Percentiles rank a stretch among this genome's conserved stretches.
These are phyloP conservation scores for Drosophila aff. DNA, from an alignment of 1,140 invertebrate species.

Conservation along the genomic window DNA sequence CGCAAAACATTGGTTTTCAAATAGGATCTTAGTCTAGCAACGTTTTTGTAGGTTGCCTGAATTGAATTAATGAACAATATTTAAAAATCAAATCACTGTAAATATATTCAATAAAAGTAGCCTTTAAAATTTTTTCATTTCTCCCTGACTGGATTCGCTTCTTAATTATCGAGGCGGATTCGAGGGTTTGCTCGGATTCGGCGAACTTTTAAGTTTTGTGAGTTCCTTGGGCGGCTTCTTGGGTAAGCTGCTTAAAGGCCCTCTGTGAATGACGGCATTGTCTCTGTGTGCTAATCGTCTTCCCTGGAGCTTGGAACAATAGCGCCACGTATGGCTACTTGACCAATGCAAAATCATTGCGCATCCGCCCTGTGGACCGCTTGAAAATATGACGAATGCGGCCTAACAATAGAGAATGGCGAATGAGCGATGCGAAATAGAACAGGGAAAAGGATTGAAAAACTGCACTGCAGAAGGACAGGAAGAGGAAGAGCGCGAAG, in stretches of 20 bases:
- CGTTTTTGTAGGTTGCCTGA: too few relatives aligned
- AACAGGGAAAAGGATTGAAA: neutral
- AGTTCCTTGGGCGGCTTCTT: too few relatives aligned
- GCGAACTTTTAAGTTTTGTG: too few relatives aligned
- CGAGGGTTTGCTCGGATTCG: too few relatives aligned
- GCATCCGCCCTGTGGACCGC: constrained; percentile 38
- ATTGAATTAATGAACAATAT: neutral
- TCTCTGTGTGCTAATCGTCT: constrained; percentile 3
- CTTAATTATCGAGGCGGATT: too few relatives aligned
- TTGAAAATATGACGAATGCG: constrained; percentile 17
- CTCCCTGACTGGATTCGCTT: too few relatives aligned
- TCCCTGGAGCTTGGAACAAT: constrained; percentile 23
- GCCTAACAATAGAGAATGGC: constrained; percentile 4
- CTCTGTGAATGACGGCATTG: neutral
- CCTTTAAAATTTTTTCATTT: too few relatives aligned
- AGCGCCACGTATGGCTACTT: constrained; percentile 39
- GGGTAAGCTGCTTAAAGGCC: neutral
- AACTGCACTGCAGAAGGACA: constrained; percentile 12
- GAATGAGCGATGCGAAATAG: neutral
- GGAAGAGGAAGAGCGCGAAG: neutral
- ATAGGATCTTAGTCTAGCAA: too few relatives aligned
- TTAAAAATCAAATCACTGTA: too few relatives aligned
- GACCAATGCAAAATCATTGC: constrained; percentile 45
- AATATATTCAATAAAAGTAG: too few relatives aligned
- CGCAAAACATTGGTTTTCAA: too few relatives aligned